phyloP scores from a whole-genome alignment of 2,888 invertebrate species.

The Pollenia labialis region DNA sequence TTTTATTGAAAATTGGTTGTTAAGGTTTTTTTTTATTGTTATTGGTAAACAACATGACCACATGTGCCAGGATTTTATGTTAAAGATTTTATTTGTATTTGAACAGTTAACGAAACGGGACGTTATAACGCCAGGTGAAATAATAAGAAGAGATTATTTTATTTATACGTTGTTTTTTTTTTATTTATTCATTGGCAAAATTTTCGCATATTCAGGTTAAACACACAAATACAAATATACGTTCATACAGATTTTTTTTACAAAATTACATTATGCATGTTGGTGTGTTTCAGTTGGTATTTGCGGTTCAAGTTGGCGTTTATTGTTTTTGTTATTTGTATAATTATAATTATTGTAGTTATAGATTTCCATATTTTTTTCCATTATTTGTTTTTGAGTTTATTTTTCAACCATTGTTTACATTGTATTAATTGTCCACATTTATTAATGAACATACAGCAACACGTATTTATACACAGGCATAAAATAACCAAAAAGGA shows the following conservation, averaged over 20 bases:
- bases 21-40: slow-evolving; percentile 23
- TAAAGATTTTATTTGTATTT: slow-evolving; percentile 33
- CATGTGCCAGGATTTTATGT: slow-evolving; percentile 31
- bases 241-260: slow-evolving; percentile 1
- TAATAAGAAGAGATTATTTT: slow-evolving; percentile 22
- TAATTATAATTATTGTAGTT: slow-evolving; percentile 53
- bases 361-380: slow-evolving; percentile 23
- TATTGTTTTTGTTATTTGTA: slow-evolving; percentile 50
- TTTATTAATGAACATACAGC: slow-evolving; percentile 55
- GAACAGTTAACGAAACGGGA: slow-evolving; percentile 18
- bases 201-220: slow-evolving; percentile 29
- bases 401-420: slow-evolving; percentile 60
- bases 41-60: slow-evolving; percentile 23
- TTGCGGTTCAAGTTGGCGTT: slow-evolving; percentile 52
- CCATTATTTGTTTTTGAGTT: slow-evolving; percentile 42
- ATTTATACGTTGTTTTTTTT: slow-evolving; percentile 15
- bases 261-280: slow-evolving; percentile 20
- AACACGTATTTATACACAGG: slow-evolving; percentile 14
- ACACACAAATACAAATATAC: background rate
- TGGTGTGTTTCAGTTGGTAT: slow-evolving; percentile 41
- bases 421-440: slow-evolving; percentile 68
- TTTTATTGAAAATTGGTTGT: slow-evolving; percentile 29
- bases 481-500: slow-evolving; percentile 1
- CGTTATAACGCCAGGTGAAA: slow-evolving; percentile 16
- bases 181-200: slow-evolving; percentile 28